phyloP scores from a whole-genome alignment of 2,113 vertebrate genomes.

The Zosterops lateralis region DNA sequence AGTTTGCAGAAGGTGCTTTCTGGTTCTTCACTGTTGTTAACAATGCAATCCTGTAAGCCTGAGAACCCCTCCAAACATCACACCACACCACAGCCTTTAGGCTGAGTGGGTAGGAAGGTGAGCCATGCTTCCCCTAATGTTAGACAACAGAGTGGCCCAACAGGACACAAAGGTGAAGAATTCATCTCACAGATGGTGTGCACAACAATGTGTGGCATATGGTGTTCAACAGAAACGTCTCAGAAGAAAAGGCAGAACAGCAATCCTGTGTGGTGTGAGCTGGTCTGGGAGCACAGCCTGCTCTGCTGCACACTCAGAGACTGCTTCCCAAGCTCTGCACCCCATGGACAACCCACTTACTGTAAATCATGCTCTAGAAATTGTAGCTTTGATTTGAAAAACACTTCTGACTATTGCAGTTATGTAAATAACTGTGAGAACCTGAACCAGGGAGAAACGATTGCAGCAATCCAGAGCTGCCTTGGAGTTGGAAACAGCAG shows the following conservation, averaged over 20 bases:
- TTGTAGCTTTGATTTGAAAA: background rate
- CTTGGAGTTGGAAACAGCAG: background rate
- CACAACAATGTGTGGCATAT: background rate
- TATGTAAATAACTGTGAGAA: background rate
- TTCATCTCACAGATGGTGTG: rapidly evolving
- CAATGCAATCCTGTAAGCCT: background rate
- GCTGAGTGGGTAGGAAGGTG: background rate
- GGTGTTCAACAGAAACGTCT: background rate
- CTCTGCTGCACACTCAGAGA: background rate
- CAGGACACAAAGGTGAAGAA: background rate
- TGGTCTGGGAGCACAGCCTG: background rate
- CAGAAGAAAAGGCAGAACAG: background rate
- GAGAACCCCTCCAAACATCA: background rate
- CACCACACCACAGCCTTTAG: background rate
- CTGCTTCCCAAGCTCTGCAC: background rate
- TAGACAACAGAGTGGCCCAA: background rate
- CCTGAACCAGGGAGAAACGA: background rate
- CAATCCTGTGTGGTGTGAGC: background rate
- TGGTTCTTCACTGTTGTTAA: background rate
- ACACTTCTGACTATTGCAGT: background rate
- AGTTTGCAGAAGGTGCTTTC: background rate
- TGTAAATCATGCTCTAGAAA: background rate
- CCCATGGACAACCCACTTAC: background rate
- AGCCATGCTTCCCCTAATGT: rapidly evolving
- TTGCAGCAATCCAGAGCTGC: background rate